Base-by-base conservation (phyloP, 1,140 invertebrate genomes). In the Panulirus ornatus region DNA sequence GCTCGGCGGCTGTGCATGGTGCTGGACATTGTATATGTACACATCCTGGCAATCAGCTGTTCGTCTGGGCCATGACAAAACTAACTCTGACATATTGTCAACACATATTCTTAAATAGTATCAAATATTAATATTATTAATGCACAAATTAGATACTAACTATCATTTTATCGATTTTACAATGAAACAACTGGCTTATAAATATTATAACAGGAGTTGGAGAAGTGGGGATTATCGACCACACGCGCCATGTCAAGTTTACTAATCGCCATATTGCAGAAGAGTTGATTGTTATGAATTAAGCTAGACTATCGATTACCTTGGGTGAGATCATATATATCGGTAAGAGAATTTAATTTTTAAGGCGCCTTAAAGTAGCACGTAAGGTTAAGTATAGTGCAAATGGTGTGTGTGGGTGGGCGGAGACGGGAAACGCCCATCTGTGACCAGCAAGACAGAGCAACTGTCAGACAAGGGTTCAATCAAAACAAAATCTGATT, bases 251-350 rank as follows among this genome's bases (percentile, higher is more conserved):
- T 66, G 44, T n/a, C 83, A 85, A 84, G 81, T 83, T 84, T 85
- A 85, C 83, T 73, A 71, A 85, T 85, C 83, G 83, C 83, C 83
- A 85, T 85, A 85, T 85, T 85, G 83, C 66, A 71, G 70, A 44
- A 85, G 83, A 71, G 30, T 47, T 73, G 83, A 79, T 66, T 85
- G 83, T 85, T 42, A 85, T 85, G 83, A 85, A 85, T 71, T 85
- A 85, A 30, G 38, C 42, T 85, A 30, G 30, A 34, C 42, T 75
- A 85, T 85, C 83, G 83, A 85, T 85, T 85, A 42, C 51, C 66
- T 27, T 51, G 42, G 16, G 36, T 73, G 14, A 85, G 66, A 44
- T 44, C 83, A 44, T 73, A 44, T 47, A 73, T 85, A 85, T 73
- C 40, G 51, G 83, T 85, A 70, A 85, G 83, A 75, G 38, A 8